phyloP scores from a whole-genome alignment of 1,140 invertebrate genomes.

The Macrobrachium nipponense region DNA sequence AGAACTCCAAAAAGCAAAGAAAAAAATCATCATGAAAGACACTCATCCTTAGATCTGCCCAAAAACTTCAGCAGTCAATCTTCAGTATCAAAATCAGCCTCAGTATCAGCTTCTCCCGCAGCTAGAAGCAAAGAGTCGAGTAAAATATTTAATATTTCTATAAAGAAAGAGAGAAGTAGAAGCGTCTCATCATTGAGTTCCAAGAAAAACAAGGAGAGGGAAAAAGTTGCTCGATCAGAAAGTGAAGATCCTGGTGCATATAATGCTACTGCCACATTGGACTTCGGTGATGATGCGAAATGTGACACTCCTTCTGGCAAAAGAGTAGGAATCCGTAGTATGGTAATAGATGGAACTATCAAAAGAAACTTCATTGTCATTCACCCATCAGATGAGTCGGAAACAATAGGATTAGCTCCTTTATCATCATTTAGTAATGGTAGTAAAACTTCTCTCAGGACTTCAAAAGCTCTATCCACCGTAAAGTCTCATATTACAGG shows the following conservation, averaged over 20 bases:
- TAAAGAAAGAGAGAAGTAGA: slow-evolving; percentile 45
- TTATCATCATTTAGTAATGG: background rate
- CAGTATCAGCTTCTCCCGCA: slow-evolving; percentile 45
- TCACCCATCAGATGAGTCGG: slow-evolving; percentile 51
- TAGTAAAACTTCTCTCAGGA: background rate
- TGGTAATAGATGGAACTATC: slow-evolving; percentile 54
- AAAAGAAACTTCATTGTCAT: slow-evolving; percentile 53
- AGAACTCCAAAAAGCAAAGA: slow-evolving; percentile 32
- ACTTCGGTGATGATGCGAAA: background rate
- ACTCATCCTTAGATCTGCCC: slow-evolving; percentile 22
- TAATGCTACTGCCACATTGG: background rate
- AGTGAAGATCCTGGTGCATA: background rate
- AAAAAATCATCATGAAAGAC: background rate
- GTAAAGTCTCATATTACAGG: slow-evolving; percentile 41
- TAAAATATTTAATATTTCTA: slow-evolving; percentile 45
- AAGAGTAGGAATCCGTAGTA: slow-evolving; percentile 45
- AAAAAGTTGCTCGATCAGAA: background rate
- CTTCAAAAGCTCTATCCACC: slow-evolving; percentile 34
- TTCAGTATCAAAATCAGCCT: background rate
- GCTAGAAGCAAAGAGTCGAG: slow-evolving; percentile 11
- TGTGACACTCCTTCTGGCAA: slow-evolving; percentile 26
- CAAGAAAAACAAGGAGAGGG: slow-evolving; percentile 32
- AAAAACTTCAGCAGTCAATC: slow-evolving; percentile 1
- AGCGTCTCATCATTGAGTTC: slow-evolving; percentile 40
- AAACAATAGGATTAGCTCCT: slow-evolving; percentile 48